A percentile compares a stretch with the other conserved stretches of the same genome.
Evolutionary conservation across 2,797 vertebrate species (phyloP).

Genomic region (Anabas testudineus): DNA sequence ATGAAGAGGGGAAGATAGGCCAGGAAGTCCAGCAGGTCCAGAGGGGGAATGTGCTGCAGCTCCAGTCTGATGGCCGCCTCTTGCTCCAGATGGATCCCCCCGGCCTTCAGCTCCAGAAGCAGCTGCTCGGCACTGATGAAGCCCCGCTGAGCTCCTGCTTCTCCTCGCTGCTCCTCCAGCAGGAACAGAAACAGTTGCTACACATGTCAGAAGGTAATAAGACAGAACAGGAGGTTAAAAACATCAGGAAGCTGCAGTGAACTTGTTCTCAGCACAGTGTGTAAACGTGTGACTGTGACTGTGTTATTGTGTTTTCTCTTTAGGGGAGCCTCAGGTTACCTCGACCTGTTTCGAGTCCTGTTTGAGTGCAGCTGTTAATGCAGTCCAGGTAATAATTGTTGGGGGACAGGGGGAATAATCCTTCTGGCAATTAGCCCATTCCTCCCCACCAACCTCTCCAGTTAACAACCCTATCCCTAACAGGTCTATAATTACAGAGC

Average conservation of each 20-base stretch:
- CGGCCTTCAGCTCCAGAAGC: constrained; percentile 81
- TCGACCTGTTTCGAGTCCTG: constrained; percentile 85
- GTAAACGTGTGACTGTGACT: constrained; percentile 11
- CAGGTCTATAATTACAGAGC: constrained; percentile 93
- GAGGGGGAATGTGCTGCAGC: constrained; percentile 67
- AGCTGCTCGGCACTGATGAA: constrained; percentile 81
- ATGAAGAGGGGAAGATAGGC: constrained; percentile 82
- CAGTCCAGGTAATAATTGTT: constrained; percentile 94
- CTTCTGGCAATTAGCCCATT: constrained; percentile 89
- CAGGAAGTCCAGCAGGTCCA: constrained; percentile 83
- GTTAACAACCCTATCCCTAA: constrained; percentile 96
- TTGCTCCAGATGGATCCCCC: constrained; percentile 73
- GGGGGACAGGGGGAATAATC: constrained; percentile 84
- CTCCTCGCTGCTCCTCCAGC: constrained; percentile 78
- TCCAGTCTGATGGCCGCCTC: constrained; percentile 67
- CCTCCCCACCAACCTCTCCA: constrained; percentile 82
- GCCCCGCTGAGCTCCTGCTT: constrained; percentile 43
- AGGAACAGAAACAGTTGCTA: constrained; percentile 85
- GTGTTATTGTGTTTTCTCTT: constrained; percentile 33
- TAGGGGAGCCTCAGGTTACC: constrained; percentile 89
- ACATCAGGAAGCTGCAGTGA: constrained; percentile 14
- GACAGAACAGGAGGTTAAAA: constrained; percentile 59
- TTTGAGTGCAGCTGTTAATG: constrained; percentile 96
- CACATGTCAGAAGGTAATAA: constrained; percentile 71
- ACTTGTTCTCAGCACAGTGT: neutral